Base-by-base conservation (phyloP, 30 jellyfish, hydroid and myxozoan genomes). In the Hydractinia echinata region DNA sequence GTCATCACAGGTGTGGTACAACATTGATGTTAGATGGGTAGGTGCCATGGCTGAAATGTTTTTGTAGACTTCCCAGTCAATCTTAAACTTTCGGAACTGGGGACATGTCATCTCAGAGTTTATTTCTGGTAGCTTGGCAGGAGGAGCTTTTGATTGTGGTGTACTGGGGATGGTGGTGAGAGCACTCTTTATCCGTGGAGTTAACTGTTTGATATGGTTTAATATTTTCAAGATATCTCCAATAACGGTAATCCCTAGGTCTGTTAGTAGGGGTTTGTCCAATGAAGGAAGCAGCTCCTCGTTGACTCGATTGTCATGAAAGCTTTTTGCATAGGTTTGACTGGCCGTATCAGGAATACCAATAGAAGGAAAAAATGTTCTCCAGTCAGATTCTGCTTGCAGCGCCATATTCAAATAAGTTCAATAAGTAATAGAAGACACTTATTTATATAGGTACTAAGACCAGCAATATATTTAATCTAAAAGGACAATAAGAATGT, bases 221-320 rank as follows among this genome's bases (percentile, higher is more conserved):
- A 71, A 20, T 5, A 71, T 71, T 7, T 19, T 15, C 7, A 71
- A n/a, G 61, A 71, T 71, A 52, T 71, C 81, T 8, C 81, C 81
- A n/a, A 20, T 30, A 20, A 71, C 81, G 30, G 69, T 20, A 8
- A 71, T 71, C 9, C 81, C 81, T 19, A 71, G 30, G 55, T 71
- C 81, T 11, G 9, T 7, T 71, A 71, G 16, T 8, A n/a, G 30
- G 11, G 30, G 61, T 20, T 71, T 71, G 69, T 54, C 51, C 9
- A 71, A 60, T 19, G 30, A 8, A 19, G 55, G 55, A 13, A 20
- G 81, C 8, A 50, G 10, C 5, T 9, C 21, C 53, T 71, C 81
- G 1, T 4, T 3, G 9, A 71, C 51, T 30, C 81, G 49, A 20
- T 20, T 50, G 9, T 71, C 81, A 5, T 54, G 0, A n/a, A 71